Percentiles rank a stretch among this genome's conserved stretches.
These are phyloP conservation scores for Nymphalis c-album DNA, from an alignment of 2,888 invertebrate genomes.

Conservation along the genomic window DNA sequence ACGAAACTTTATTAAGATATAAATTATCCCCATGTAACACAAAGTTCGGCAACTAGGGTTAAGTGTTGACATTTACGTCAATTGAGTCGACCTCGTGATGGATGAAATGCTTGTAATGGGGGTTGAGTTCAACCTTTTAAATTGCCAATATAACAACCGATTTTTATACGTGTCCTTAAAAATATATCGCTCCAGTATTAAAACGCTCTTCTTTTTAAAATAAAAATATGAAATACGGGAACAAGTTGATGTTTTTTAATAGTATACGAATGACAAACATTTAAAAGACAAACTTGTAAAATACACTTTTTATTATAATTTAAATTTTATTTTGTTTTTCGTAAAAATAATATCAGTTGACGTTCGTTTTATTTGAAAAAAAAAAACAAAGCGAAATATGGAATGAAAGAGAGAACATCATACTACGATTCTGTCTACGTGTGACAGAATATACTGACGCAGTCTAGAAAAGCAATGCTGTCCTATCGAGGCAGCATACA, in stretches of 20 bases:
- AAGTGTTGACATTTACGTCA: constrained; percentile 76
- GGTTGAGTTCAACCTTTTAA: constrained; percentile 63
- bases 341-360: not conserved
- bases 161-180: constrained; percentile 5
- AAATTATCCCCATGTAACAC: constrained; percentile 54
- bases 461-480: constrained; percentile 16
- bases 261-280: not conserved
- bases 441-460: constrained; percentile 14
- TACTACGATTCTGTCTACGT: constrained; percentile 14
- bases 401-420: not conserved
- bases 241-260: not conserved
- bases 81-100: constrained; percentile 72
- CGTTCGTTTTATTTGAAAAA: constrained; percentile 1
- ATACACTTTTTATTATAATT: not conserved
- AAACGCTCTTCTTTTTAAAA: no score
- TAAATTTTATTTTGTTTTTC: not conserved
- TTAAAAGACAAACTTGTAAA: not conserved
- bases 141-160: constrained; percentile 48
- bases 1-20: constrained; percentile 18
- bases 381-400: constrained; percentile 3
- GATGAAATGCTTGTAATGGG: constrained; percentile 58
- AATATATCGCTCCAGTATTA: not conserved
- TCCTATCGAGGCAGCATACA: constrained; percentile 8
- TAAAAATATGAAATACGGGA: no score
- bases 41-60: constrained; percentile 55